phyloP scores from a whole-genome alignment of 2,797 vertebrate species.

The Microctenopoma steveboyesi region DNA sequence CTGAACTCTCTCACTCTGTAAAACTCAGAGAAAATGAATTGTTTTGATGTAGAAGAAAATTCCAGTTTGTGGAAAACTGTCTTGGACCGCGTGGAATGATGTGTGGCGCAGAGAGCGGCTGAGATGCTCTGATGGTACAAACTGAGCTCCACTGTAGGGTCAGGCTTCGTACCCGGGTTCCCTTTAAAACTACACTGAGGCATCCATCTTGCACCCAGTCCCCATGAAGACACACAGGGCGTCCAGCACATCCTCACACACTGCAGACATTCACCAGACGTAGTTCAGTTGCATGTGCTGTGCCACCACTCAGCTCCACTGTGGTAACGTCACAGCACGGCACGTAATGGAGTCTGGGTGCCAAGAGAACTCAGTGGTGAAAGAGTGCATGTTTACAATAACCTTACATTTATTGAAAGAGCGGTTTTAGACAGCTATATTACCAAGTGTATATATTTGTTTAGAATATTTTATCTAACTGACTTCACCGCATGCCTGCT shows the following conservation, averaged over 20 bases:
- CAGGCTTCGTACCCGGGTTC: conserved; percentile 59
- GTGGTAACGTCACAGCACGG: conserved; percentile 13
- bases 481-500: conserved; percentile 82
- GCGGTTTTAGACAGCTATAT: conserved; percentile 72
- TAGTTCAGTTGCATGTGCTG: too few relatives aligned
- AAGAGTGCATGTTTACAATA: conserved; percentile 86
- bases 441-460: conserved; percentile 78
- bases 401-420: conserved; percentile 73
- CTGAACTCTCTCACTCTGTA: not conserved
- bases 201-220: conserved; percentile 53
- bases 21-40: not conserved
- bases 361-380: conserved; percentile 61
- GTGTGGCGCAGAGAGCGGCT: conserved; percentile 12
- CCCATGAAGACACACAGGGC: conserved; percentile 42
- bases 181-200: conserved; percentile 80
- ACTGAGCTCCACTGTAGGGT: conserved; percentile 59
- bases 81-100: conserved; percentile 3
- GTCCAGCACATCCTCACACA: not conserved
- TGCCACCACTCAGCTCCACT: not conserved
- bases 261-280: not conserved
- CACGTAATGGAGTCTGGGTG: conserved; percentile 64
- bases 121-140: conserved; percentile 17
- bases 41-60: not conserved
- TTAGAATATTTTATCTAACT: conserved; percentile 78
- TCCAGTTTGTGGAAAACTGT: not conserved